phyloP scores from a whole-genome alignment of 2,113 vertebrate species.

The Cardinalis cardinalis region DNA sequence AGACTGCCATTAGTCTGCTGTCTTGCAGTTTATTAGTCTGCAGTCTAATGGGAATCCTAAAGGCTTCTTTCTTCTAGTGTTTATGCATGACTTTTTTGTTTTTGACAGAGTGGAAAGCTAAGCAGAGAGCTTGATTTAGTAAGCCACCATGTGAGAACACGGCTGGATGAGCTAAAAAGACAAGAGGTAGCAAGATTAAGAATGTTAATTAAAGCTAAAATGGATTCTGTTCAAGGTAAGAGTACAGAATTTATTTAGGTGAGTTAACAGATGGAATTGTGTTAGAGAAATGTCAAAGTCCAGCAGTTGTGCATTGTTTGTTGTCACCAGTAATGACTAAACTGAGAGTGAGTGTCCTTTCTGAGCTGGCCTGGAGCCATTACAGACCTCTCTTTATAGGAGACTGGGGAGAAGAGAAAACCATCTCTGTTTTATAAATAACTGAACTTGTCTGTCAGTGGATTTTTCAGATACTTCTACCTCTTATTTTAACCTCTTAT shows the following conservation, averaged over 20 bases:
- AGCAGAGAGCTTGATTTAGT: conserved; percentile 96
- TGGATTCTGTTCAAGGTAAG: conserved; percentile 89
- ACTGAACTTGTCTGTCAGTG: not conserved
- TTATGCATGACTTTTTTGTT: not conserved
- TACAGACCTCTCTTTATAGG: not conserved
- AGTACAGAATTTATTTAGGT: conserved; percentile 22
- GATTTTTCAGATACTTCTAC: not conserved
- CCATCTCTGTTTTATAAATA: not conserved
- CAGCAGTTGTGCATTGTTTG: not conserved
- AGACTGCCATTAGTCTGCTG: not conserved
- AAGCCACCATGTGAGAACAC: conserved; percentile 92
- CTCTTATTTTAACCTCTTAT: not conserved
- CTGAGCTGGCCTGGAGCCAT: not conserved
- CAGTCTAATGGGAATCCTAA: not conserved
- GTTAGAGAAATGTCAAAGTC: not conserved
- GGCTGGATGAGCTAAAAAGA: conserved; percentile 93
- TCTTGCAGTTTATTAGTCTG: not conserved
- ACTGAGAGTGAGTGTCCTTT: not conserved
- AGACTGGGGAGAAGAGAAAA: not conserved
- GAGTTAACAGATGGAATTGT: not conserved
- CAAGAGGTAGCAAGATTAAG: conserved; percentile 93
- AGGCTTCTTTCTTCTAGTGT: not conserved
- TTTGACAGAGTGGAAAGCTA: conserved; percentile 86
- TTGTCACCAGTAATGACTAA: not conserved
- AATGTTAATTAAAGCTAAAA: conserved; percentile 93